These are phyloP conservation scores for Tachystola acroxantha DNA, from an alignment of 2,888 invertebrate species.

Conservation along the genomic window DNA sequence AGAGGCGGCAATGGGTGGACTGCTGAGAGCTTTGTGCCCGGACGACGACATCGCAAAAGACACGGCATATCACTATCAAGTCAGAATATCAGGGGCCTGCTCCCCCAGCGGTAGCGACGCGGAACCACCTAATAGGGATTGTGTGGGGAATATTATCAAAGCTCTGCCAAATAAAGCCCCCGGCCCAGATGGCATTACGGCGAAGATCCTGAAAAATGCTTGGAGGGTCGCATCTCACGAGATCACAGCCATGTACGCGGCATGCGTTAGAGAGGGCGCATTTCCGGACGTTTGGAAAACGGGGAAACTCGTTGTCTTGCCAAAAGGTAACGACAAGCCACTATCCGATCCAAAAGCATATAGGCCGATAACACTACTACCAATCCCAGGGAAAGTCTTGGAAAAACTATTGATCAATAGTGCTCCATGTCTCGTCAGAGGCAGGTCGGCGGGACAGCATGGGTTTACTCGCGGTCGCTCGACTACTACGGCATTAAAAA, in stretches of 20 bases:
- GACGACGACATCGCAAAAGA: conserved; percentile 21
- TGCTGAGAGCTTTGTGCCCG: conserved; percentile 23
- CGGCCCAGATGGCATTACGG: neutral
- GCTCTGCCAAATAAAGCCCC: conserved; percentile 2
- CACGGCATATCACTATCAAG: conserved; percentile 16
- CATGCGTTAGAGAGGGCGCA: conserved; percentile 15
- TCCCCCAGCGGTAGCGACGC: conserved; percentile 16
- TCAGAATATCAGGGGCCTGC: conserved; percentile 17
- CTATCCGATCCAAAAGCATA: conserved; percentile 17
- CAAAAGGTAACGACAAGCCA: conserved; percentile 17
- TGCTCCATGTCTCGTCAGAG: conserved; percentile 1
- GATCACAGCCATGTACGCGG: conserved; percentile 1
- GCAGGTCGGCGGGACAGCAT: conserved; percentile 15
- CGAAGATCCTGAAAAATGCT: neutral
- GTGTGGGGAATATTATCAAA: conserved; percentile 14
- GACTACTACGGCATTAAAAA: conserved; percentile 14
- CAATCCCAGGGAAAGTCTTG: conserved; percentile 14
- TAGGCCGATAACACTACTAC: conserved; percentile 18
- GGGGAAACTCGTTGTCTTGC: conserved; percentile 13
- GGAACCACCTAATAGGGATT: conserved; percentile 5
- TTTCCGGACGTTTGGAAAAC: conserved; percentile 24
- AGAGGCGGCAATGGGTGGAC: conserved; percentile 10
- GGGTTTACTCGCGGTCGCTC: conserved; percentile 18
- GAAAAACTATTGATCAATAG: conserved; percentile 3
- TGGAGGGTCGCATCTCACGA: neutral